Conservation (phyloP, 2,113 vertebrate genomes). For the Mola mola region DNA sequence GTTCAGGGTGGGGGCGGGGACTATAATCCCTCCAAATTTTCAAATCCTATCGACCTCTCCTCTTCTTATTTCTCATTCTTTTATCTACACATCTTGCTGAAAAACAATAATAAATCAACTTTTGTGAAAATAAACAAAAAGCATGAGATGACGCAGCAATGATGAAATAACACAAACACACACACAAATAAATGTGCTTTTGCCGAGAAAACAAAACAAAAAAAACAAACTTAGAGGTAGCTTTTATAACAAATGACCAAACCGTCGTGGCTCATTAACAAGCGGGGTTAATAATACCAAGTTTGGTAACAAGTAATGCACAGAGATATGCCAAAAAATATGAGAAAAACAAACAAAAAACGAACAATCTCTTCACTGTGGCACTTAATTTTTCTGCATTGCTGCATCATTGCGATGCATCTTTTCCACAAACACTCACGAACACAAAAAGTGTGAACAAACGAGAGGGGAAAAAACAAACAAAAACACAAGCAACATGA, state of each 20-base stretch:
- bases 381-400: slow-evolving; percentile 73
- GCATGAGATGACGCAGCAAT: slow-evolving; percentile 85
- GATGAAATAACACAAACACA: slow-evolving; percentile 78
- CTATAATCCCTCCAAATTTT: slow-evolving; percentile 61
- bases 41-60: slow-evolving; percentile 70
- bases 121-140: slow-evolving; percentile 59
- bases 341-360: slow-evolving; percentile 53
- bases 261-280: slow-evolving; percentile 75
- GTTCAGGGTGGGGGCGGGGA: slow-evolving; percentile 40
- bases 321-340: slow-evolving; percentile 68
- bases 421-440: slow-evolving; percentile 41
- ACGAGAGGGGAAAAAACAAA: slow-evolving; percentile 54
- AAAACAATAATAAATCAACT: slow-evolving; percentile 76
- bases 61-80: slow-evolving; percentile 63
- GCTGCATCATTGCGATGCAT: slow-evolving; percentile 64
- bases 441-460: slow-evolving; percentile 40
- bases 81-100: slow-evolving; percentile 77
- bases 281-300: slow-evolving; percentile 83
- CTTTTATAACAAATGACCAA: slow-evolving; percentile 86
- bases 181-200: slow-evolving; percentile 66
- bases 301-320: slow-evolving; percentile 89
- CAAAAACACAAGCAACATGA: slow-evolving; percentile 85
- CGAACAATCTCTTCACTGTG: slow-evolving; percentile 76
- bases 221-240: slow-evolving; percentile 93
- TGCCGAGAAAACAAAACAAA: slow-evolving; percentile 55